Evolutionary conservation across 1,140 invertebrate genomes (phyloP), one percentile per base, ranked within the genome.

Genomic region (Harpegnathos saltator): DNA sequence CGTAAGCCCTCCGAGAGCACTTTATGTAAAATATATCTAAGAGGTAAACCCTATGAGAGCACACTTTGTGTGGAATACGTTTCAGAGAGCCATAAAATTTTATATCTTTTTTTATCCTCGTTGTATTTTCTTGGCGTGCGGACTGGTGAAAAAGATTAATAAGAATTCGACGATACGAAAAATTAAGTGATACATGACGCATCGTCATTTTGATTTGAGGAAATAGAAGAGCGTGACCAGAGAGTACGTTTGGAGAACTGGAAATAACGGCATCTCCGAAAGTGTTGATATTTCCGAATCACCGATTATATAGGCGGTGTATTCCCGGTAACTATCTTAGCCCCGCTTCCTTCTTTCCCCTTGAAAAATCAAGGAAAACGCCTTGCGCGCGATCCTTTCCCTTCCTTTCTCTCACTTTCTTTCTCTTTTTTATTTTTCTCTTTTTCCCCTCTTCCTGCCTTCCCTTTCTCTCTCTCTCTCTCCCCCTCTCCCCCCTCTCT

Each of bases 271-370:
- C 65, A 68, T 68, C n/a, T 68, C 48, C 14, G 24, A 52, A 50
- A 81, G 29, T 22, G 44, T 82, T 22, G 59, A 77, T 77, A 59
- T 82, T 83, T 83, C 80, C 66, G 29, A 71, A 29, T 7, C 65
- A 65, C 54, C 77, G 33, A 72, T 17, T 77, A 81, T 33, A 33
- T 63, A 62, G 63, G 29, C 58, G 59, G 58, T 62, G 54, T 50
- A 71, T 48, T 84, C 58, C 44, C 65, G 38, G 38, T 66, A 68
- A 61, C 48, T 38, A 24, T 69, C 44, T 22, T 44, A 54, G 63
- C 62, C 24, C 26, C 19, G 33, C 61, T 65, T 61, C 63, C 44
- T 52, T 17, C 44, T 59, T n/a, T 52, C 29, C 44, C 63, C 62
- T 66, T 33, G 62, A 63, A 58, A 56, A 80, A 80, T 50, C 82